These are phyloP conservation scores for Sebastolobus alascanus DNA, from an alignment of 2,797 vertebrate genomes.

Conservation along the genomic window DNA sequence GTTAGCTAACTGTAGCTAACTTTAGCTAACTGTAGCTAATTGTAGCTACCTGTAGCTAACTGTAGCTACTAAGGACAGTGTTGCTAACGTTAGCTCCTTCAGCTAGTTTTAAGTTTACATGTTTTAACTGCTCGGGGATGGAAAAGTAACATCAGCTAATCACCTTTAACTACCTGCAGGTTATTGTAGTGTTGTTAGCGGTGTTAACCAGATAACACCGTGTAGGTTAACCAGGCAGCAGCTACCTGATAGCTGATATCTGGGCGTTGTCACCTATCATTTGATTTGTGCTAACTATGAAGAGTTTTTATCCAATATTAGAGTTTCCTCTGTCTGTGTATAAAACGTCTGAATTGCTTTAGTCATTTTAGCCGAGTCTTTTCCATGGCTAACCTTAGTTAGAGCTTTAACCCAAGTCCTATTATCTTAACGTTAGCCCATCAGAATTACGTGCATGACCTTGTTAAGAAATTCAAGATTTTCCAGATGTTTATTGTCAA, in stretches of 20 bases:
- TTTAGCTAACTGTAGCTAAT: no score
- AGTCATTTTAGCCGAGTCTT: neutral
- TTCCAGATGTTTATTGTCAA: no score
- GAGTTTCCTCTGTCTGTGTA: neutral
- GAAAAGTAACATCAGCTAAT: neutral
- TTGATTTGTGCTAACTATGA: no score
- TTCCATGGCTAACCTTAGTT: neutral
- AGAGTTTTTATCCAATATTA: no score
- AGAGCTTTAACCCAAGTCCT: no score
- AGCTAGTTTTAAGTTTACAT: neutral
- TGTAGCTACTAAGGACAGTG: no score
- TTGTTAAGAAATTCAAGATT: neutral
- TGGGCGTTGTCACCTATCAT: constrained; percentile 2
- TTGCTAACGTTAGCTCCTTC: neutral
- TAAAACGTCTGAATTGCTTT: neutral
- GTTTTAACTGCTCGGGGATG: neutral
- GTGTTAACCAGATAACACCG: neutral
- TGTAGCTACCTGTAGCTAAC: no score
- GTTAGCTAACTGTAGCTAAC: no score
- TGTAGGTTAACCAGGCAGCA: neutral
- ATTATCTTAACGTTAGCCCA: neutral
- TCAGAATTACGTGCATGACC: neutral
- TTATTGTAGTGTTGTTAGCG: neutral
- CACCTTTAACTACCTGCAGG: no score
- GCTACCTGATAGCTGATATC: no score